Base-by-base conservation (phyloP, 2,113 vertebrate species). In the Trichomycterus rosablanca region DNA sequence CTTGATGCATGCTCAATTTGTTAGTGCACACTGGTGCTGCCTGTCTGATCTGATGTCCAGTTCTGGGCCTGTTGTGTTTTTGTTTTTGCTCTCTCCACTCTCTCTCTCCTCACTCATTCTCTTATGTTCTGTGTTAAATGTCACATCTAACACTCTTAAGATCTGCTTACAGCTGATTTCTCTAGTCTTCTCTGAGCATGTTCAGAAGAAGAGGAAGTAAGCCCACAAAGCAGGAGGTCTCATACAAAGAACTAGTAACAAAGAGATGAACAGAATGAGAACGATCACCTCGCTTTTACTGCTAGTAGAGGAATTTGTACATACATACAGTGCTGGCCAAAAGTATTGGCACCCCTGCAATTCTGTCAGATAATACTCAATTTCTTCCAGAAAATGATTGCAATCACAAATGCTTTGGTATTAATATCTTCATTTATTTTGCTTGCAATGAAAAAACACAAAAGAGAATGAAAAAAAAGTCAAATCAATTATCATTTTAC, bases 101-200 rank as follows among this genome's bases (percentile, higher is more conserved):
- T 32, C 70, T 58, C 53, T 40, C 37, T 66, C 67, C 59, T 55
- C 73, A 82, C 68, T 65, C 54, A 70, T 78, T 70, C 63, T 7
- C 51, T 42, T 32, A 40, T 34, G 40, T 40, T 12, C 20, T 34
- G 40, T 59, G 56, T 85, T 80, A 81, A 79, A 81, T 80, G 76
- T 81, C 72, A 14, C 59, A 76, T 78, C 74, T 76, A 81, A 81
- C 63, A 66, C 32, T 51, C 39, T 53, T 62, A 62, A 67, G 40
- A 39, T 39, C 44, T 32, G 55, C 50, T 59, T 23, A 40, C 35
- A 44, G 45, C 39, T 45, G 59, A 66, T 40, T 60, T 32, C 52
- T 63, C 32, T 45, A 7, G 37, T 51, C 45, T 50, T 12, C 42
- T n/a, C 44, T 9, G 51, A 71, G 46, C n/a, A 15, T 30, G 15